Conservation (phyloP, 2,113 vertebrate genomes). For the Pterocles orientalis region DNA sequence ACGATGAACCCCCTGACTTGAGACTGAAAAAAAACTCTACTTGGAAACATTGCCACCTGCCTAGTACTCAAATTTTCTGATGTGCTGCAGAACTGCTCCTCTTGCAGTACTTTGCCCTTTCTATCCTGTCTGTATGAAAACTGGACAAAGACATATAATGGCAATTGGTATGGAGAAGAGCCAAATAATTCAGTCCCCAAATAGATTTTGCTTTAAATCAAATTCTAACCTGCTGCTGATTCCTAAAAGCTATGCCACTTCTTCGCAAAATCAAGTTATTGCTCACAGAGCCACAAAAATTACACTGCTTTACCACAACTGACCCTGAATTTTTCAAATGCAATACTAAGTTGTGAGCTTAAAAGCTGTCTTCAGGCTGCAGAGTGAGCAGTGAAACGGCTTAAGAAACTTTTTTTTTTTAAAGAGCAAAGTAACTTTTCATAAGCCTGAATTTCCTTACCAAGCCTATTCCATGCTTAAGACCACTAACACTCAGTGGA, state of each 20-base stretch:
- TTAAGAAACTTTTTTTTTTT: neutral
- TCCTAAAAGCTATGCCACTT: neutral
- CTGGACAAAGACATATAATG: neutral
- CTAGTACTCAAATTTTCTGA: neutral
- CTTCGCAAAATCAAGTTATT: neutral
- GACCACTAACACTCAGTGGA: neutral
- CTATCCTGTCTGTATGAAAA: neutral
- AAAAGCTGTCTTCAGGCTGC: neutral
- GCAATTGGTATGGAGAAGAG: neutral
- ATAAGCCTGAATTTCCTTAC: slow-evolving; percentile 19
- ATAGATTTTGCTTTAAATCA: neutral
- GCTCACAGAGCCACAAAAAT: neutral
- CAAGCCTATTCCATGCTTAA: neutral
- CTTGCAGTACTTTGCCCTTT: neutral
- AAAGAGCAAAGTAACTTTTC: slow-evolving; percentile 6
- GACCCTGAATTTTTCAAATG: slow-evolving; percentile 3
- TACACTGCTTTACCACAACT: neutral
- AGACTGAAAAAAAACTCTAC: neutral
- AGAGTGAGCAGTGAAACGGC: neutral
- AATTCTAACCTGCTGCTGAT: neutral
- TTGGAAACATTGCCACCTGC: neutral
- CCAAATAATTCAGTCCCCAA: neutral
- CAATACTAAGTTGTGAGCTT: neutral
- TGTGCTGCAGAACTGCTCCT: neutral
- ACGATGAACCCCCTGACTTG: neutral